Evolutionary conservation across 2,888 invertebrate genomes (phyloP), one percentile per base, ranked within the genome.

Genomic region (Trimorus sp.): DNA sequence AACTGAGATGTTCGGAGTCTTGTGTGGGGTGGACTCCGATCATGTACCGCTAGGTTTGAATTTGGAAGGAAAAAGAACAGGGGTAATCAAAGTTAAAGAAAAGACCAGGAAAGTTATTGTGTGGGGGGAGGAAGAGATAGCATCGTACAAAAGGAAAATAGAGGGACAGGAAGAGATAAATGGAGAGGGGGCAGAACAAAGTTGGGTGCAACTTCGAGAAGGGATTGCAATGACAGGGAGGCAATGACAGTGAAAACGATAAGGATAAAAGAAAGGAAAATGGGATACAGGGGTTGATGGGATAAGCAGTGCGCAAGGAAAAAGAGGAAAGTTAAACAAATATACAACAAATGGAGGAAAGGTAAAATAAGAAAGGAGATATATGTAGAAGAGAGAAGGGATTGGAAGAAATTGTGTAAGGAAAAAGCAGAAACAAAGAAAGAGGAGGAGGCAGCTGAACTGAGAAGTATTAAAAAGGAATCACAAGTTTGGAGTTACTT

Each of bases 1-100:
- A n/a, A 51, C 73, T 40, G 37, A 68, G 14, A 66, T 14, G 12
- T n/a, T 83, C 11, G 45, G 45, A 16, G 66, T 83, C 14, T 51
- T 49, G 40, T 11, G 16, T 16, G 62, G 79, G 26, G 56, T 79
- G 9, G 83, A 84, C 14, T 81, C 81, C 40, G 83, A 84, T 53
- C 81, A 84, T 37, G 59, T 16, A 11, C 81, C 84, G n/a, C 36
- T 84, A 14, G 37, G 12, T 3, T 26, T 26, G 4, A 26, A 26
- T 1, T 26, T 26, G 26, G 26, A 26, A 26, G 26, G 26, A 26
- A 26, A 26, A 4, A 4, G 26, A 26, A 26, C 26, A 26, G 26
- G 1, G 26, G 26, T n/a, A n/a, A n/a, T n/a, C n/a, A n/a, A n/a
- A n/a, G n/a, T n/a, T n/a, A n/a, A n/a, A n/a, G n/a, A n/a, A n/a